Conservation (phyloP, 2,113 vertebrate species). For the Psammodynastes pulverulentus region DNA sequence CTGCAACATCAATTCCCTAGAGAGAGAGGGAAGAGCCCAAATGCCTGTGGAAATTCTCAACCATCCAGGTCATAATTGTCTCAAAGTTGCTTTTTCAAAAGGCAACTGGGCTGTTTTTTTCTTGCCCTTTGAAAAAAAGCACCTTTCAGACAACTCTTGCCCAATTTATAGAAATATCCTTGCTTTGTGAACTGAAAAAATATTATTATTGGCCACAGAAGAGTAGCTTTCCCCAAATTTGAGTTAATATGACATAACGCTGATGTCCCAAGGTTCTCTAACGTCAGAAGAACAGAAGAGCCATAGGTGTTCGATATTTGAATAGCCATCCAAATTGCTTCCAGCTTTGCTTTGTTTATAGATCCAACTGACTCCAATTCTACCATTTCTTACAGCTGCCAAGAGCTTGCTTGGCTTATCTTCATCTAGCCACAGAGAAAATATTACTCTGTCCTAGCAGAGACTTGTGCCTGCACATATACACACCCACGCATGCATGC, state of each 20-base stretch:
- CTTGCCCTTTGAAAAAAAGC: background rate
- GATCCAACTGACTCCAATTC: background rate
- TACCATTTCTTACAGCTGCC: background rate
- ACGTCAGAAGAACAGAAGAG: background rate
- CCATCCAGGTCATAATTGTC: background rate
- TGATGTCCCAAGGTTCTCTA: background rate
- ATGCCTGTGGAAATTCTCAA: background rate
- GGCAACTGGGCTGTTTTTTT: background rate
- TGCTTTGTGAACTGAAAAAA: background rate
- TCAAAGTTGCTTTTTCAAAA: background rate
- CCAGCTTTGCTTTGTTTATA: background rate
- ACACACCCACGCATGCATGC: background rate
- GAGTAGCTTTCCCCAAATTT: background rate
- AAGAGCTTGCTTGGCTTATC: background rate
- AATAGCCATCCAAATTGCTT: background rate
- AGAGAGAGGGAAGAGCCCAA: background rate
- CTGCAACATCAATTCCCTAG: background rate
- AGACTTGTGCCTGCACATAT: background rate
- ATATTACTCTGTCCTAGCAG: background rate
- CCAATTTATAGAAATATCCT: background rate
- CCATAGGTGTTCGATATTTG: background rate
- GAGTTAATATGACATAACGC: background rate
- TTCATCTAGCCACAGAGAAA: too few relatives aligned
- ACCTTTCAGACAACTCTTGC: background rate
- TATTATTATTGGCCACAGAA: background rate